Base-by-base conservation (phyloP, 2,888 invertebrate genomes). In the Idaea biselata region DNA sequence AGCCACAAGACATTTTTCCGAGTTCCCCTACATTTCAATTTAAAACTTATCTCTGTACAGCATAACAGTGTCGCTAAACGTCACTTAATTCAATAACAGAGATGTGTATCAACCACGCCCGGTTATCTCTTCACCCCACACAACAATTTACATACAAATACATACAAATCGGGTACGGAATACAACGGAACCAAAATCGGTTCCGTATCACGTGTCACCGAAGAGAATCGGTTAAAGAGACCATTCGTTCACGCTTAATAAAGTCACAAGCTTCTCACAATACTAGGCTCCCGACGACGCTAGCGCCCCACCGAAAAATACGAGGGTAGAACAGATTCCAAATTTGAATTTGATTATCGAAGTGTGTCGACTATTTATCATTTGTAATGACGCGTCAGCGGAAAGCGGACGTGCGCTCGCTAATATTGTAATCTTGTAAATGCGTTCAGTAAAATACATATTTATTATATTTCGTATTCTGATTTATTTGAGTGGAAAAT, bases 121-220 rank as follows among this genome's bases (percentile, higher is more conserved):
- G 82, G 86, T 86, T 89, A 89, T 90, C 90, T 89, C 78, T 68
- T 83, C 87, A 82, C 89, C 88, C 88, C 87, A 86, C 80, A 78
- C 79, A 73, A 75, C 79, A 82, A 89, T 90, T 91, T 88, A 88
- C 90, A 89, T 89, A 88, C 88, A 90, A 88, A 91, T 88, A 86
- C 86, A 84, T 86, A 87, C 86, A 87, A 87, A 87, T 86, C 84
- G 80, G 81, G 80, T 81, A 79, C 83, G 83, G 86, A 81, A 84
- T 86, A 81, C 80, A 80, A 79, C 82, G 83, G 86, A 81, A 84
- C 86, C 86, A 79, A 83, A 87, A 91, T 93, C 88, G 85, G 91
- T 91, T 91, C 89, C 91, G 89, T 88, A 93, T 94, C 94, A 93
- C 94, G 94, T 94, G 94, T 80, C 93, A 76, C 82, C 93, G 92